These are phyloP conservation scores for Ectemnius lituratus DNA, from an alignment of 2,888 invertebrate species.

Conservation along the genomic window DNA sequence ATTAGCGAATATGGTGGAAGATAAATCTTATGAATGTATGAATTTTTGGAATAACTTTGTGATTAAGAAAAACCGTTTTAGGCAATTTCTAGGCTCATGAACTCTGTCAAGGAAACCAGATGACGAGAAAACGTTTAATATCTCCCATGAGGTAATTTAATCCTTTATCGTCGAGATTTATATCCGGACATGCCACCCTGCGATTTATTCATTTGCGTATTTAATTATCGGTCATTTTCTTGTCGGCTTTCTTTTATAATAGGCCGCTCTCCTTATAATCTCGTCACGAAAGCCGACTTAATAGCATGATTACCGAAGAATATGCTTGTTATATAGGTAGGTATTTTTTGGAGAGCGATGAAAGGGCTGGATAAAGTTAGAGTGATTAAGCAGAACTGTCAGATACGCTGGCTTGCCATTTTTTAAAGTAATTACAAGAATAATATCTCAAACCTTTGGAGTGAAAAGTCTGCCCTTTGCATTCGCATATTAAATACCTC, in stretches of 20 bases:
- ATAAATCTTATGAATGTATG: too few relatives aligned
- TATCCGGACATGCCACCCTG: slow-evolving; percentile 8
- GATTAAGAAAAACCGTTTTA: too few relatives aligned
- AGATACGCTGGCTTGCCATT: not conserved
- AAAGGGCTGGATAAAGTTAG: not conserved
- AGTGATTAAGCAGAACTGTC: not conserved
- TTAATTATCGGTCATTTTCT: not conserved
- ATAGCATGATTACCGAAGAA: too few relatives aligned
- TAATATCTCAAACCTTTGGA: too few relatives aligned
- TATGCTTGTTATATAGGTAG: too few relatives aligned
- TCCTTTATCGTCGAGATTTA: not conserved
- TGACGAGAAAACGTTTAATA: slow-evolving; percentile 13
- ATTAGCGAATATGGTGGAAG: too few relatives aligned
- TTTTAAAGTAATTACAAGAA: not conserved
- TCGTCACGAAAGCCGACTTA: too few relatives aligned
- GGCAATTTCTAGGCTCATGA: too few relatives aligned
- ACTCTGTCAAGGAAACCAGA: too few relatives aligned
- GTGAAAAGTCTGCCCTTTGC: too few relatives aligned
- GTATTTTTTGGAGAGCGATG: not conserved
- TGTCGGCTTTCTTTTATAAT: not conserved
- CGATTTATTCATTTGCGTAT: slow-evolving; percentile 10
- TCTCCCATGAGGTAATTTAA: not conserved
- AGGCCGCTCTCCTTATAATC: not conserved
- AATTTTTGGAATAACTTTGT: too few relatives aligned
- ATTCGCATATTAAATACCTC: too few relatives aligned